phyloP scores from a whole-genome alignment of 2,888 invertebrate genomes.

The Caenorhabditis wallacei region DNA sequence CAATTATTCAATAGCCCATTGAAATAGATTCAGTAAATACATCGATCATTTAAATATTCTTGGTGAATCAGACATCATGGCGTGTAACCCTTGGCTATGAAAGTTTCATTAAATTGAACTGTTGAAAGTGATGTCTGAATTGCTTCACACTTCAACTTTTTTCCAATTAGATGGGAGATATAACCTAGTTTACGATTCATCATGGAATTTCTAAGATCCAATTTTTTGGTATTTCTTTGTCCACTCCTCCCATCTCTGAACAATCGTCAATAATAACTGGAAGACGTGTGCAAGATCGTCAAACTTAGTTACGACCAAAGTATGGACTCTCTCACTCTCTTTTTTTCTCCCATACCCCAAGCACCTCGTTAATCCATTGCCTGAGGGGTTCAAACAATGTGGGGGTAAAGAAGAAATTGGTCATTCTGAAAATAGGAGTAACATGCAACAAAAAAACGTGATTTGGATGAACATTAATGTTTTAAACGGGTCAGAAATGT shows the following conservation, averaged over 20 bases:
- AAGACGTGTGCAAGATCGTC: slow-evolving; percentile 25
- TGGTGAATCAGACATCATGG: slow-evolving; percentile 29
- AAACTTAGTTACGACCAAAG: slow-evolving; percentile 45
- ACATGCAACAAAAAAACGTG: slow-evolving; percentile 18
- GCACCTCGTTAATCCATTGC: slow-evolving; percentile 34
- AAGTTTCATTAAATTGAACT: too few relatives aligned
- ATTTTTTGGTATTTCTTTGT: slow-evolving; percentile 9
- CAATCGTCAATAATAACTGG: slow-evolving; percentile 40
- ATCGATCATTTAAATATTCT: slow-evolving; percentile 27
- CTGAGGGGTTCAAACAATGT: slow-evolving; percentile 23
- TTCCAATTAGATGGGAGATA: not conserved
- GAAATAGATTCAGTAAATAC: slow-evolving; percentile 34
- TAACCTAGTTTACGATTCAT: slow-evolving; percentile 5
- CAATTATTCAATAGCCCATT: slow-evolving; percentile 35
- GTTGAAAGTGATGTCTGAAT: slow-evolving; percentile 15
- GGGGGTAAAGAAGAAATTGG: slow-evolving; percentile 11
- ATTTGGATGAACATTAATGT: slow-evolving; percentile 38
- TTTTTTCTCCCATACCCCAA: slow-evolving; percentile 11
- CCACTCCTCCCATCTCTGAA: slow-evolving; percentile 17
- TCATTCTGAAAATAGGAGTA: slow-evolving; percentile 40
- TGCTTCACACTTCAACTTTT: not conserved
- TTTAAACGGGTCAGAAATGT: slow-evolving; percentile 5
- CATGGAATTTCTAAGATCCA: not conserved
- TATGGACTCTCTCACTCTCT: slow-evolving; percentile 21
- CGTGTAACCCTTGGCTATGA: slow-evolving; percentile 4